Evolutionary conservation across 1,140 invertebrate species (phyloP), one percentile per base, ranked within the genome.

Genomic region (Holcopasites calliopsidis): DNA sequence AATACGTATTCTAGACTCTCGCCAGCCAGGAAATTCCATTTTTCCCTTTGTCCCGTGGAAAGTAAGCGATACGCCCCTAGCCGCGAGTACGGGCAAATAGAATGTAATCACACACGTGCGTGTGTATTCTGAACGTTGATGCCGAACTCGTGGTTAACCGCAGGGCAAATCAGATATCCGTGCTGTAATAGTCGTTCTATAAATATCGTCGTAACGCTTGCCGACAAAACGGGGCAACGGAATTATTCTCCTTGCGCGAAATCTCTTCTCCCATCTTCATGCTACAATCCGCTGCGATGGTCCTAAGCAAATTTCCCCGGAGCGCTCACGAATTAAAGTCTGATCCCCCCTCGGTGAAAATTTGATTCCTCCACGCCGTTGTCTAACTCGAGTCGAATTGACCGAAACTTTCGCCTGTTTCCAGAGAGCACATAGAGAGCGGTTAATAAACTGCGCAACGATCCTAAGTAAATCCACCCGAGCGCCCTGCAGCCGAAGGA

Each of bases 381-480:
- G n/a, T n/a, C n/a, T n/a, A n/a, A n/a, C n/a, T n/a, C n/a, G n/a
- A n/a, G n/a, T n/a, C 42, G 42, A 44, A 44, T 7, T 13, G 31
- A 6, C 31, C 26, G 21, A 31, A 11, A 13, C 33, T n/a, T 13
- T 8, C 10, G 10, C 4, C 26, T 44, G 11, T 40, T 44, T 64
- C 47, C 42, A 26, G 3, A 23, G 40, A 60, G 16, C 18, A 21
- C 11, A 21, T 10, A 21, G 26, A 4, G 13, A 31, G 8, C 21
- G 61, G 47, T 64, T 47, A 40, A 47, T 62, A 23, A 23, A 47
- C 42, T 5, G 33, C 10, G 31, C 31, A 38, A 23, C 35, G 44
- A 64, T 35, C 61, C 61, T 64, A 49, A 64, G 61, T 64, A 64
- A 64, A 64, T 64, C 33, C 49, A 16, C 44, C 33, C 61, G 21